A percentile compares a stretch with the other conserved stretches of the same genome.
Conservation (phyloP, 2,888 invertebrate genomes). For the Norana najaformis region DNA sequence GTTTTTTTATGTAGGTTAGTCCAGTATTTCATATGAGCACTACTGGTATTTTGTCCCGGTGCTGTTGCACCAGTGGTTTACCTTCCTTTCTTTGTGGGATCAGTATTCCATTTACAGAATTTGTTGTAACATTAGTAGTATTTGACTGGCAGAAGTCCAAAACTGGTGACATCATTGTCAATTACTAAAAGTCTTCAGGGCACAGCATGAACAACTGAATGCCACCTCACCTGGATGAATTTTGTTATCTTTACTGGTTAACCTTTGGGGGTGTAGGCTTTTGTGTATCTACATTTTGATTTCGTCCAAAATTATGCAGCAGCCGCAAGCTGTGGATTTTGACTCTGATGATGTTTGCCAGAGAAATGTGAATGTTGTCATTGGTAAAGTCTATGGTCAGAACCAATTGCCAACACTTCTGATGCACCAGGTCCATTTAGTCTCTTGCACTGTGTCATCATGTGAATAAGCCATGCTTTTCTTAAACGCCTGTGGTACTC, state of each 20-base stretch:
- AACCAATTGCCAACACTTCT: neutral
- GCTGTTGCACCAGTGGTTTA: neutral
- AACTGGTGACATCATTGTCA: neutral
- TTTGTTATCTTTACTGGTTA: neutral
- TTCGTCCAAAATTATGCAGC: neutral
- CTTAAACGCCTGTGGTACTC: neutral
- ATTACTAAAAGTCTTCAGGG: neutral
- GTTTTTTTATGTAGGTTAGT: too few relatives aligned
- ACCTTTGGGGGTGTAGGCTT: neutral
- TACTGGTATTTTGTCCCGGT: too few relatives aligned
- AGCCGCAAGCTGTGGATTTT: neutral
- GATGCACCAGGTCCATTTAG: neutral
- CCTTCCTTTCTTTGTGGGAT: neutral
- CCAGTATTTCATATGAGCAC: neutral
- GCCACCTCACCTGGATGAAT: neutral
- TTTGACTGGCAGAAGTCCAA: neutral
- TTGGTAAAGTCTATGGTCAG: neutral
- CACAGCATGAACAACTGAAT: neutral
- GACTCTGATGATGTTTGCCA: neutral
- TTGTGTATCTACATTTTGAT: neutral
- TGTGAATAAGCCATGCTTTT: neutral
- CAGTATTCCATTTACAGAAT: neutral
- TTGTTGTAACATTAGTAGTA: neutral
- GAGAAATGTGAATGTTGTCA: neutral
- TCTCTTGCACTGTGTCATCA: neutral